Percentiles rank a stretch among this genome's conserved stretches.
Evolutionary conservation across 1,140 invertebrate species (phyloP).

Genomic region (Hyles vespertilio): DNA sequence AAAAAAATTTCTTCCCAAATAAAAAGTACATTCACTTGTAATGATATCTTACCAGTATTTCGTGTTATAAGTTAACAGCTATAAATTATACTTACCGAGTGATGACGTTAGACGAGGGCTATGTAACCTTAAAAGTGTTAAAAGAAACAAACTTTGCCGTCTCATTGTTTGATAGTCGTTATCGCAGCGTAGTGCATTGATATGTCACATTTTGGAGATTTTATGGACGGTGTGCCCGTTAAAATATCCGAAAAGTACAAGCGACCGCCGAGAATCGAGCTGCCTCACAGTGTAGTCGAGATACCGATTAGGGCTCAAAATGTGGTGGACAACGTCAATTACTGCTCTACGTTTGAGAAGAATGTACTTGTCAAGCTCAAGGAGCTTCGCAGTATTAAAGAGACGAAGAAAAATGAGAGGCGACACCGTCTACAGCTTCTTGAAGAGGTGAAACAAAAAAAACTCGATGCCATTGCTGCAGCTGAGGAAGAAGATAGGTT

Average conservation of each 20-base stretch:
- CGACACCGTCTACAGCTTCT: slow-evolving; percentile 76
- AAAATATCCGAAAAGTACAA: slow-evolving; percentile 92
- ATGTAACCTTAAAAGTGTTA: slow-evolving; percentile 72
- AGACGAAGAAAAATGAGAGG: slow-evolving; percentile 77
- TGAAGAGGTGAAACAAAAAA: slow-evolving; percentile 73
- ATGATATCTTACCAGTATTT: slow-evolving; percentile 7
- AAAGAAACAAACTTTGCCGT: slow-evolving; percentile 63
- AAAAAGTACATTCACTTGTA: slow-evolving; percentile 22
- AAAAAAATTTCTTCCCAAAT: slow-evolving; percentile 14
- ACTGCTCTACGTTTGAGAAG: slow-evolving; percentile 84
- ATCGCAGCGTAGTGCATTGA: slow-evolving; percentile 40
- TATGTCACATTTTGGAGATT: slow-evolving; percentile 74
- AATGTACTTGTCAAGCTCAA: slow-evolving; percentile 82
- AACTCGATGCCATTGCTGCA: slow-evolving; percentile 58
- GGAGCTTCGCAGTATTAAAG: slow-evolving; percentile 80
- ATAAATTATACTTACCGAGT: slow-evolving; percentile 31
- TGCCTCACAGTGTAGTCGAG: slow-evolving; percentile 81
- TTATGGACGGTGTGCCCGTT: slow-evolving; percentile 89
- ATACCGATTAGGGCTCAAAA: slow-evolving; percentile 77
- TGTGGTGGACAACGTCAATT: slow-evolving; percentile 72
- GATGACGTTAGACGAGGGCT: slow-evolving; percentile 63
- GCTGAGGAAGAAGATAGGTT: slow-evolving; percentile 73
- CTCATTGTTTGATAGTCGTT: slow-evolving; percentile 56
- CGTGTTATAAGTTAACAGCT: slow-evolving; percentile 2
- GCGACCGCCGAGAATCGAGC: slow-evolving; percentile 82